Base-by-base conservation (phyloP, 2,113 vertebrate species). In the Aphelocoma coerulescens region DNA sequence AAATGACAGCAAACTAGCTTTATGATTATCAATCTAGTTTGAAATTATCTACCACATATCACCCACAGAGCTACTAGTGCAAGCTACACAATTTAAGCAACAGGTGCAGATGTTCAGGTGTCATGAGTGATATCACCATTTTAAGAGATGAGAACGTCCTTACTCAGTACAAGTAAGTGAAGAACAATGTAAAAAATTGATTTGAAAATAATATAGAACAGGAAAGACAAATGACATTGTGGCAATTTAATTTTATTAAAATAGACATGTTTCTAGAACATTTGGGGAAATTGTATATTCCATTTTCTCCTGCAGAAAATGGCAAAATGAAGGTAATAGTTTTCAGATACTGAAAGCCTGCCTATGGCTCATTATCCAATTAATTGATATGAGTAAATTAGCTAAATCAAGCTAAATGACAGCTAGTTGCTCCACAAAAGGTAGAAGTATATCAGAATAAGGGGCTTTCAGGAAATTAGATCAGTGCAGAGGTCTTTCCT, bases 331-430 rank as follows among this genome's bases (percentile, higher is more conserved):
- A 74, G 63, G 63, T 89, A 95, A 96, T 35, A 85, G 51, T 87
- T 96, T 90, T 86, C 55, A 54, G 80, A 91, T 88, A 94, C 44
- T 13, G 11, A 86, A 94, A 91, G 46, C 65, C 49, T 92, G 75
- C 63, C 93, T 80, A 67, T 92, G 93, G 62, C 85, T 97, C 72
- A 59, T 97, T 95, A 97, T 85, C 66, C 79, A 96, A 96, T 97
- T 97, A 97, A 95, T 74, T 96, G 57, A 89, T 95, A 94, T 54
- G 35, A 97, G 84, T 93, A 97, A 92, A 97, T 96, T 85, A 57
- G 24, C 37, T 81, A 93, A 96, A 95, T 95, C 87, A 92, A 93
- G 49, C 62, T 87, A 91, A 96, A 95, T 83, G 91, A 96, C 73
- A 96, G 74, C n/a, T 72, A 95, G 87, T 54, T 89, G 48, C 49